A percentile compares a stretch with the other conserved stretches of the same genome.
These are phyloP conservation scores for Trilocha varians DNA, from an alignment of 2,888 invertebrate genomes.

Conservation along the genomic window DNA sequence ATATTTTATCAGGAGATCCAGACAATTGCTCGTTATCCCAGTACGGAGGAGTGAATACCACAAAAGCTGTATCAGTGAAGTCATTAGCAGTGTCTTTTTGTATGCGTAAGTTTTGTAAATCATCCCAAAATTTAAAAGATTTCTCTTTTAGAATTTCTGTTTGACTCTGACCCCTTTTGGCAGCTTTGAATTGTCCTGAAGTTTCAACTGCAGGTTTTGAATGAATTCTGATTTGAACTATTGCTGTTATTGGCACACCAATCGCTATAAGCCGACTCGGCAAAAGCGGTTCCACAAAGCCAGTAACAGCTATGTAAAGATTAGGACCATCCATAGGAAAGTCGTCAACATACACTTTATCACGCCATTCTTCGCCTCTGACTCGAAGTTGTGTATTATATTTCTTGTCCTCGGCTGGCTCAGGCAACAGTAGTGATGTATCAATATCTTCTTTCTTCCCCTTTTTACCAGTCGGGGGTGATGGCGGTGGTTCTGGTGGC, in stretches of 20 bases:
- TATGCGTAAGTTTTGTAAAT: constrained; percentile 44
- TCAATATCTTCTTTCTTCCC: constrained; percentile 29
- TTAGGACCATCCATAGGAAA: constrained; percentile 68
- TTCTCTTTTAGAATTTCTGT: constrained; percentile 44
- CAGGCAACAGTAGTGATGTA: constrained; percentile 13
- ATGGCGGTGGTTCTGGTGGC: constrained; percentile 19
- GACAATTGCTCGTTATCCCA: constrained; percentile 37
- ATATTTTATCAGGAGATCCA: constrained; percentile 51
- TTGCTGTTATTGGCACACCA: constrained; percentile 49
- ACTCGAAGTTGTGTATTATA: constrained; percentile 60
- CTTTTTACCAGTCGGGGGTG: constrained; percentile 27
- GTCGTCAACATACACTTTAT: constrained; percentile 67
- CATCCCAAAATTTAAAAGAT: constrained; percentile 49
- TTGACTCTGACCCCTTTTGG: constrained; percentile 55
- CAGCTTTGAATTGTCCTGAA: constrained; percentile 31
- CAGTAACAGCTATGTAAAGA: constrained; percentile 67
- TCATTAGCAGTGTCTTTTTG: constrained; percentile 31
- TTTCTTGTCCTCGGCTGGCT: constrained; percentile 47
- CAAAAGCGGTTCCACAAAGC: constrained; percentile 54
- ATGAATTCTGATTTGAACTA: constrained; percentile 57
- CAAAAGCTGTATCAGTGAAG: constrained; percentile 56
- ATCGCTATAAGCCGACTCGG: constrained; percentile 41
- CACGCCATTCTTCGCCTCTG: constrained; percentile 71
- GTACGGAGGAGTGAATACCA: constrained; percentile 56
- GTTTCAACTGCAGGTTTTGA: constrained; percentile 30